phyloP scores from a whole-genome alignment of 2,113 vertebrate species.

The Chlamydotis undulata region DNA sequence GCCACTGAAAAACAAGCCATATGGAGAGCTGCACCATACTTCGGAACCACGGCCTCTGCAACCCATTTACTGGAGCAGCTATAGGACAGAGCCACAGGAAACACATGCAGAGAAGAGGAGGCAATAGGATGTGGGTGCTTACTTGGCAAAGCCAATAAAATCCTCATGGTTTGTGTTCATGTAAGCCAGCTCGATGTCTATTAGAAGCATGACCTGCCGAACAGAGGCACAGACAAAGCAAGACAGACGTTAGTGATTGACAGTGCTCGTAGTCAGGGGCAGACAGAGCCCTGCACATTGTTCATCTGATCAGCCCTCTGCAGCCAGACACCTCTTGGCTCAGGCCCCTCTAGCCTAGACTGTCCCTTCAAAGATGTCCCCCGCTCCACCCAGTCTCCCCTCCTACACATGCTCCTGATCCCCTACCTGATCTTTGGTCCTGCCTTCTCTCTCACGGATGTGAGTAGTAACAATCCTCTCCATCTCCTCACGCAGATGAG shows the following conservation, averaged over 20 bases:
- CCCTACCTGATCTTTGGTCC: slow-evolving; percentile 92
- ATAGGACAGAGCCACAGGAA: not conserved
- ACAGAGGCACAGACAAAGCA: not conserved
- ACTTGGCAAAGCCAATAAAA: slow-evolving; percentile 99
- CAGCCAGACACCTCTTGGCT: not conserved
- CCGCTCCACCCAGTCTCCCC: not conserved
- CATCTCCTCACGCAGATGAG: slow-evolving; percentile 96
- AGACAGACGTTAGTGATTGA: not conserved
- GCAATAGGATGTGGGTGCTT: slow-evolving; percentile 50
- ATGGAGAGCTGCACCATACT: not conserved
- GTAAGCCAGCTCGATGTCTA: slow-evolving; percentile 96
- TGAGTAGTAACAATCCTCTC: slow-evolving; percentile 96
- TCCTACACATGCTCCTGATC: not conserved
- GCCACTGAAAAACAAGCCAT: not conserved
- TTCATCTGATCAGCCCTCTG: not conserved
- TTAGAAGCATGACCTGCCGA: slow-evolving; percentile 92
- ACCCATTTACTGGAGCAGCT: not conserved
- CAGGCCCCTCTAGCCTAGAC: not conserved
- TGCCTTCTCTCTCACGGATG: slow-evolving; percentile 94
- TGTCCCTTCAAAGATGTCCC: not conserved
- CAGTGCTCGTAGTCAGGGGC: not conserved
- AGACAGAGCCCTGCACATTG: not conserved
- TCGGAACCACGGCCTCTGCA: not conserved
- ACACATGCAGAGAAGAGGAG: not conserved
- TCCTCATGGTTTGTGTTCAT: slow-evolving; percentile 99